Percentiles rank a stretch among this genome's conserved stretches.
Conservation (phyloP, 2,113 vertebrate genomes). For the Scolopax mira region DNA sequence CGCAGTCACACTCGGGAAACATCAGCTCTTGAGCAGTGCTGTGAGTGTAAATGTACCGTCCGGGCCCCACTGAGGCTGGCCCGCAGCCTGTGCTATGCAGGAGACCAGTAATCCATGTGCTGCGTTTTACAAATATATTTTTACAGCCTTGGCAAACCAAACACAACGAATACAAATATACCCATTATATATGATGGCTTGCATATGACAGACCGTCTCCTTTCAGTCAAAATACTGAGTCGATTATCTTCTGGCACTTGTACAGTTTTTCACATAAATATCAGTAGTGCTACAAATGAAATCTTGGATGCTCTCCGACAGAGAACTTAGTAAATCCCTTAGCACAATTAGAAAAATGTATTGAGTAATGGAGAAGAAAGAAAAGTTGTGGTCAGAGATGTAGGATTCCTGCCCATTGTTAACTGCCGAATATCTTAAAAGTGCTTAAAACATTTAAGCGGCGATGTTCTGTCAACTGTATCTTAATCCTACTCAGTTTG, state of each 20-base stretch:
- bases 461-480: not conserved
- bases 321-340: not conserved
- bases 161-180: not conserved
- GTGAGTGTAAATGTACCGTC: not conserved
- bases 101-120: not conserved
- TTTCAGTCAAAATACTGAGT: conserved; percentile 1
- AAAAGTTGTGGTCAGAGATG: not conserved
- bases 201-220: not conserved
- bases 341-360: not conserved
- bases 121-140: not conserved
- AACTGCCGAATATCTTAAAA: not conserved
- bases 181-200: not conserved
- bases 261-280: not conserved
- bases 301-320: not conserved
- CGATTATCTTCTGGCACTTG: not conserved
- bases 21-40: not conserved
- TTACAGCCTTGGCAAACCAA: not conserved
- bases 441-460: not conserved
- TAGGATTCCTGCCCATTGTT: not conserved
- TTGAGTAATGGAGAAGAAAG: not conserved
- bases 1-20: not conserved
- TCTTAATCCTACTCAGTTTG: not conserved
- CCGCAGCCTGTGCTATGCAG: not conserved
- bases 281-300: not conserved
- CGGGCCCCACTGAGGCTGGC: not conserved